These are phyloP conservation scores for Leucozona laternaria DNA, from an alignment of 2,888 invertebrate species.

Conservation along the genomic window DNA sequence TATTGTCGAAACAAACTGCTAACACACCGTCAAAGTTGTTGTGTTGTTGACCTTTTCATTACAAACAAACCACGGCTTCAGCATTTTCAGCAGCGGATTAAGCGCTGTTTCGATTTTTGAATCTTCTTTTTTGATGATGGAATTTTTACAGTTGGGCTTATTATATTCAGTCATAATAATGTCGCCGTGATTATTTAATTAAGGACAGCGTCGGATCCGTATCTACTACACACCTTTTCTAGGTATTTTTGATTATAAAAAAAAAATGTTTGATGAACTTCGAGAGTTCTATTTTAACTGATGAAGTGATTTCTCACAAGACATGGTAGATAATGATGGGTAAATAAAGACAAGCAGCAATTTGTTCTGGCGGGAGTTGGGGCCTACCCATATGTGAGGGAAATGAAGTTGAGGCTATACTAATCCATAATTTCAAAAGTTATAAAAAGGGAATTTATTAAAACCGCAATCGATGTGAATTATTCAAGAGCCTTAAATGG, in stretches of 20 bases:
- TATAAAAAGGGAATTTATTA: no score
- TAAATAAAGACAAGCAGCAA: constrained; percentile 2
- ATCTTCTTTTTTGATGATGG: constrained; percentile 20
- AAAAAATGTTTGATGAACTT: not conserved
- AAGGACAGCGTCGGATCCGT: constrained; percentile 5
- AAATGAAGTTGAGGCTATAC: no score
- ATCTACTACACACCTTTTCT: constrained; percentile 15
- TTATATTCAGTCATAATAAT: constrained; percentile 24
- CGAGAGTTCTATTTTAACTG: not conserved
- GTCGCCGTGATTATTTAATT: constrained; percentile 42
- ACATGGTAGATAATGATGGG: not conserved
- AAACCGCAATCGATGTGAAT: no score
- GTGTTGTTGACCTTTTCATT: constrained; percentile 62
- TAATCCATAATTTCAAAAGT: no score
- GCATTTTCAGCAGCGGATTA: constrained; percentile 11
- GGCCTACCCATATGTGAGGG: no score
- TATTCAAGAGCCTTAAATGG: no score
- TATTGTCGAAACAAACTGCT: not conserved
- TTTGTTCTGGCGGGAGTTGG: not conserved
- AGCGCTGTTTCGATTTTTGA: constrained; percentile 11
- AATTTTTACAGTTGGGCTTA: constrained; percentile 22
- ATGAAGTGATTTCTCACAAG: constrained; percentile 24
- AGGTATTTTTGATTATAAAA: not conserved
- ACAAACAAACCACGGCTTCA: not conserved
- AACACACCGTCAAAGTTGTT: constrained; percentile 35